Base-by-base conservation (phyloP, 2,888 invertebrate species). In the Eudemis profundana region DNA sequence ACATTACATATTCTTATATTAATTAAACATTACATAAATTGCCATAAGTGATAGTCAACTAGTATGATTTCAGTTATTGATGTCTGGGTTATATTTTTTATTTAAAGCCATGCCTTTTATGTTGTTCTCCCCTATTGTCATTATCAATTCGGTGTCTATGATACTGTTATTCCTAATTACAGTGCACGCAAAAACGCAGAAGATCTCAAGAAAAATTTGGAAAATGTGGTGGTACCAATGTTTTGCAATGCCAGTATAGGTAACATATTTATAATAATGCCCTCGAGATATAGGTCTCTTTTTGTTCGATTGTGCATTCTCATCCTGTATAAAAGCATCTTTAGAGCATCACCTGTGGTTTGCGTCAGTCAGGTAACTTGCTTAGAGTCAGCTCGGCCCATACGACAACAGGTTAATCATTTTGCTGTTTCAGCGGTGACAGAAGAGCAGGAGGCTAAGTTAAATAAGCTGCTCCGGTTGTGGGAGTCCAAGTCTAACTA, bases 401-500 rank as follows among this genome's bases (percentile, higher is more conserved):
- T 82, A 82, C 73, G 90, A 86, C 90, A 89, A 80, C 82, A 73
- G 68, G 85, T 88, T 90, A 81, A 91, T 83, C 69, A 70, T 86
- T 84, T 82, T 78, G 78, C 86, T 87, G 93, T 93, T 87, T 89
- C 93, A 94, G 95, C 95, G 73, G 96, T 97, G 40, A 96, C 94
- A 15, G 96, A 97, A 66, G 98, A 98, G 61, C 97, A 98, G 90
- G 95, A 96, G 79, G 94, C 94, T 75, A 99, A 99, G 92, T 92
- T 99, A 69, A 96, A 97, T 82, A 99, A 99, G 94, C 92, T 99
- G 74, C 93, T 98, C 69, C 96, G 97, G 70, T 93, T 99, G 47
- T 99, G 99, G 99, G 98, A 99, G 91, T 97, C 98, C 72, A 98
- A 99, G 93, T 95, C 96, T 70, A 96, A 97, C 92, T 97, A 97